A percentile compares a stretch with the other conserved stretches of the same genome.
phyloP scores from a whole-genome alignment of 2,888 invertebrate genomes.

The Pseudococcus longispinus region DNA sequence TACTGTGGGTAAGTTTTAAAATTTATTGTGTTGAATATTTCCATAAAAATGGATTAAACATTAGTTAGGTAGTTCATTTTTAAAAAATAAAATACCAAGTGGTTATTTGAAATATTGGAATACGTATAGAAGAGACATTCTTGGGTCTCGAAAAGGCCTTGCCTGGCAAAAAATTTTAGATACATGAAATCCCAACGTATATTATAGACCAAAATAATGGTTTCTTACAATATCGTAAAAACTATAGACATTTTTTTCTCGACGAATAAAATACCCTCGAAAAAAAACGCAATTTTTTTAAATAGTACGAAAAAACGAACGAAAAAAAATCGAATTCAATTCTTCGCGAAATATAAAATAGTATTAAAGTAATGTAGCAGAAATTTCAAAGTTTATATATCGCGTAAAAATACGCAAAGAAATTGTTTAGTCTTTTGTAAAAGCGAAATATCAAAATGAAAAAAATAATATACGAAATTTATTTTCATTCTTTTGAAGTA shows the following conservation, averaged over 20 bases:
- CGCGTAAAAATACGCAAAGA: conserved; percentile 27
- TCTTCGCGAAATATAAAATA: conserved; percentile 44
- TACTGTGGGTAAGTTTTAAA: no score
- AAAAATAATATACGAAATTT: conserved; percentile 30
- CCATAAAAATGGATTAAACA: conserved; percentile 16
- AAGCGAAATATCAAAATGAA: conserved; percentile 12
- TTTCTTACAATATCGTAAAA: background rate
- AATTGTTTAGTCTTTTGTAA: conserved; percentile 41
- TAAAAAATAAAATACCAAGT: conserved; percentile 13
- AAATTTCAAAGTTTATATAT: conserved; percentile 38
- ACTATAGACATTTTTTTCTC: background rate
- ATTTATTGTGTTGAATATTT: background rate
- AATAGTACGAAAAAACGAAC: background rate
- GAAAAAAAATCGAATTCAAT: conserved; percentile 27
- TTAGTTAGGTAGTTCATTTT: conserved; percentile 18
- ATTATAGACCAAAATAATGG: conserved; percentile 6
- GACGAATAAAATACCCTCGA: background rate
- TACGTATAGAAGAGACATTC: background rate
- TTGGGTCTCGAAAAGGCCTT: background rate
- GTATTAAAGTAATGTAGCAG: conserved; percentile 45
- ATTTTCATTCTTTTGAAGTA: conserved; percentile 33
- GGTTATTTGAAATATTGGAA: background rate
- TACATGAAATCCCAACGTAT: background rate
- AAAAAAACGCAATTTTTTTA: conserved; percentile 32
- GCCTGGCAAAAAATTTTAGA: background rate